Evolutionary conservation across 2,888 invertebrate species (phyloP), one percentile per base, ranked within the genome.

Genomic region (Diplazon laetatorius): DNA sequence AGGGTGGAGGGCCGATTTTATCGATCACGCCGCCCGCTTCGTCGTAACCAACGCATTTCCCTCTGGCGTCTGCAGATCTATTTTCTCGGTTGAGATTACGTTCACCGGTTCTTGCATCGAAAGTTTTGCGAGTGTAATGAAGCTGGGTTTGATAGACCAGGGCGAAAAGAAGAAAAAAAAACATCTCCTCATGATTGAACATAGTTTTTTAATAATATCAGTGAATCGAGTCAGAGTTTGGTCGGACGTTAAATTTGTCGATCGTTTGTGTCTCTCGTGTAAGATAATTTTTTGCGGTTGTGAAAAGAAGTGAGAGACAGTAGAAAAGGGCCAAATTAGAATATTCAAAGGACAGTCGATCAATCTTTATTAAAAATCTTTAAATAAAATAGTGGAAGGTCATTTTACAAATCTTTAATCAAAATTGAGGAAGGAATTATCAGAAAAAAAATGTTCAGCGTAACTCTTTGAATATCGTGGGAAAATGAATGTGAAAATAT

Each of bases 1-100:
- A n/a, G n/a, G 59, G 16, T 39, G 66, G 52, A 74, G 66, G 46
- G 57, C 62, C 62, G 69, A 75, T 75, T 75, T 69, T 46, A 75
- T 69, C 68, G 75, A 75, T 62, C 69, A 35, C 39, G 55, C 20
- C 22, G 57, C 69, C 46, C 16, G 16, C 25, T 44, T 69, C 37
- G 52, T 10, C 39, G 62, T 22, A 42, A 30, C n/a, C 52, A 22
- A 30, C 52, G 16, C 62, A 52, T 62, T 42, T 30, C 44, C 20
- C 55, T 68, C 50, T 14, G 10, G 22, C 20, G n/a, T 50, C 18
- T 12, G 20, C 14, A 46, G 63, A 10, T 50, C 48, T 20, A 46
- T 55, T 55, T 68, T 22, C 44, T 55, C 20, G 30, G n/a, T 8
- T 12, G 18, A 25, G 44, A 68, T 68, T 55, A 55, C 2, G 30